Percentiles rank a stretch among this genome's conserved stretches.
Conservation (phyloP, 2,888 invertebrate species). For the Aleiodes leptofemur region DNA sequence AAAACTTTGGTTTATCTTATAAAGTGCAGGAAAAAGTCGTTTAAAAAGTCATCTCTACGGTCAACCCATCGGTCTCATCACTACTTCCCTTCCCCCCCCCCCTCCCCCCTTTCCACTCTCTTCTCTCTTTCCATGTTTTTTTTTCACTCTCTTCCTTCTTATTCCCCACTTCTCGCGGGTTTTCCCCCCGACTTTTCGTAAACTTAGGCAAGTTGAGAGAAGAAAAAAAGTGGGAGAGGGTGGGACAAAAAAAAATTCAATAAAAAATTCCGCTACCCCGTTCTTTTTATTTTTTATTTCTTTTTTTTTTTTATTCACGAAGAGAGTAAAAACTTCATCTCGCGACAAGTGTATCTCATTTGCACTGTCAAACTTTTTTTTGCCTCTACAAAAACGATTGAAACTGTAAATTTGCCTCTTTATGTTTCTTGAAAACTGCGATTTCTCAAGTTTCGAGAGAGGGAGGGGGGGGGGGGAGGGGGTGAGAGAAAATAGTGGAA, state of each 20-base stretch:
- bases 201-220: slow-evolving; percentile 17
- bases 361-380: slow-evolving; percentile 34
- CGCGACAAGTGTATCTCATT: slow-evolving; percentile 45
- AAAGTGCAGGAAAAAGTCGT: slow-evolving; percentile 42
- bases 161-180: slow-evolving; percentile 26
- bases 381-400: slow-evolving; percentile 4
- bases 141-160: slow-evolving; percentile 23
- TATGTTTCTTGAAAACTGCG: slow-evolving; percentile 9
- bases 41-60: slow-evolving; percentile 39
- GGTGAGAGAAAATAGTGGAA: neutral
- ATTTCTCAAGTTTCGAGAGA: slow-evolving; percentile 16
- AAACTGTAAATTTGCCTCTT: slow-evolving; percentile 30
- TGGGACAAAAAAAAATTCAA: slow-evolving; percentile 3
- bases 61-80: slow-evolving; percentile 21
- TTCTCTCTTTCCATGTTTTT: slow-evolving; percentile 1
- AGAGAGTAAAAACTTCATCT: slow-evolving; percentile 12
- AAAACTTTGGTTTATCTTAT: slow-evolving; percentile 44
- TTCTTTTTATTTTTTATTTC: neutral
- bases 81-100: neutral
- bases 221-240: slow-evolving; percentile 10
- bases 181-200: slow-evolving; percentile 28
- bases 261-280: neutral
- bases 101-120: neutral
- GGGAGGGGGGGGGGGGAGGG: too few relatives aligned
- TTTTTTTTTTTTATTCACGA: neutral